A percentile compares a stretch with the other conserved stretches of the same genome.
These are phyloP conservation scores for Eptatretus atami DNA, from an alignment of 2,797 vertebrate species.

Conservation along the genomic window DNA sequence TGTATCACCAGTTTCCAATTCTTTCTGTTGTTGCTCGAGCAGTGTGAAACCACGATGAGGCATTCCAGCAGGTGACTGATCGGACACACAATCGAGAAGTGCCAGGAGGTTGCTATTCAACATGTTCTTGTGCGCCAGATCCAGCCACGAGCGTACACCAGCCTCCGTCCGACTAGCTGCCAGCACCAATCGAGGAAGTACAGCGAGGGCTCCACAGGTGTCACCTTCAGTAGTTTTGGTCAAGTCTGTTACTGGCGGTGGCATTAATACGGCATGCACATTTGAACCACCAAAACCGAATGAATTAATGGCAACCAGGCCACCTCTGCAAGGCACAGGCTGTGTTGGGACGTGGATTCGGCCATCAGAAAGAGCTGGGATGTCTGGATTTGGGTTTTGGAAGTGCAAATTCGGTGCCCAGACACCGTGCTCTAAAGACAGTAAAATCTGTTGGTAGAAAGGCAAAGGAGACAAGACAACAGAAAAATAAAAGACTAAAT, in stretches of 20 bases:
- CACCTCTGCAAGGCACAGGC: constrained; percentile 33
- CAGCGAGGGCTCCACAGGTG: not conserved
- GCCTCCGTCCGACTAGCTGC: constrained; percentile 43
- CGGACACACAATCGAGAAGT: constrained; percentile 36
- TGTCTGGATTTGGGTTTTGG: constrained; percentile 35
- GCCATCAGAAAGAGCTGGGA: constrained; percentile 40
- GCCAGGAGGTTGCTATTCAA: constrained; percentile 23
- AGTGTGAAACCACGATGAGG: constrained; percentile 42
- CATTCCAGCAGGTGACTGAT: constrained; percentile 23
- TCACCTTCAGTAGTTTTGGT: not conserved
- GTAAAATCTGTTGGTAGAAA: constrained; percentile 27
- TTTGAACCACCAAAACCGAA: constrained; percentile 91
- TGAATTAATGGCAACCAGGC: constrained; percentile 49
- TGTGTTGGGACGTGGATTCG: constrained; percentile 30
- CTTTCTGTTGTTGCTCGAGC: constrained; percentile 15
- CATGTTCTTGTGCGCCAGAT: constrained; percentile 20
- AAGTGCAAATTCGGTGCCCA: constrained; percentile 88
- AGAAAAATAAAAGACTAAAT: too few relatives aligned
- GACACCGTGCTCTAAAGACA: constrained; percentile 43
- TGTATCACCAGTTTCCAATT: constrained; percentile 12
- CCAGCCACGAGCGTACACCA: constrained; percentile 24
- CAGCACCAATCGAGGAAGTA: constrained; percentile 25
- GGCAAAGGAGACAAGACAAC: not conserved
- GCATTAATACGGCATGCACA: constrained; percentile 31
- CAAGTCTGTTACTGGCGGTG: constrained; percentile 23